Conservation (phyloP, 2,113 vertebrate species). For the Dipodomys stephensi region DNA sequence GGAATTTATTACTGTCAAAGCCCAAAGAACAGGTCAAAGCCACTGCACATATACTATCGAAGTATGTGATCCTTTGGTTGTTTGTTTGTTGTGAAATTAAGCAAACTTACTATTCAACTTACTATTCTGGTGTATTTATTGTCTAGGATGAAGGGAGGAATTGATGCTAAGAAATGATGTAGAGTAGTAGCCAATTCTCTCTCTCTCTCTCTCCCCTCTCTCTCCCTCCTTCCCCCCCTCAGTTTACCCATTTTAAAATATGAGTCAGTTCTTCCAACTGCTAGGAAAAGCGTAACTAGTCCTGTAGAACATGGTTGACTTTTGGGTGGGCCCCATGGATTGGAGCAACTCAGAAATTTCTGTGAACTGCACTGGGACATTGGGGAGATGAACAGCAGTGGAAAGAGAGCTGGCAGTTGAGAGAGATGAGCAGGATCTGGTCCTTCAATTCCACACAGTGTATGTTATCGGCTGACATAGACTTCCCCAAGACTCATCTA, state of each 20-base stretch:
- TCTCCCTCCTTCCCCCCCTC: background rate
- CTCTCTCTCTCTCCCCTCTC: too few species aligned
- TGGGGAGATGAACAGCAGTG: background rate
- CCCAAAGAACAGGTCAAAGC: accelerated
- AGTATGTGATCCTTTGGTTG: conserved; percentile 58
- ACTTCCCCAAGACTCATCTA: background rate
- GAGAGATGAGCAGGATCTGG: background rate
- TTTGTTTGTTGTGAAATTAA: background rate
- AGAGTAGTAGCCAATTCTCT: background rate
- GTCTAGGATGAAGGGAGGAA: background rate
- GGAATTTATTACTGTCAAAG: conserved; percentile 49
- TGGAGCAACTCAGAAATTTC: background rate
- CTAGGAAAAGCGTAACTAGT: conserved; percentile 1
- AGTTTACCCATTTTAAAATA: background rate
- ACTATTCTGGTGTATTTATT: background rate
- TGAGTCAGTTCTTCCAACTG: background rate
- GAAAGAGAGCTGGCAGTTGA: background rate
- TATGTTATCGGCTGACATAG: background rate
- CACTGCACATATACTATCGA: conserved; percentile 74
- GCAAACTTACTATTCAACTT: too few species aligned
- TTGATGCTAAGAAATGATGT: background rate
- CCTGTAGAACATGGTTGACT: background rate
- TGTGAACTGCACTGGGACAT: background rate
- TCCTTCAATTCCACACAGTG: background rate
- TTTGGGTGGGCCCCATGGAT: background rate